Conservation (phyloP, 2,797 vertebrate genomes). For the Erpetoichthys calabaricus region DNA sequence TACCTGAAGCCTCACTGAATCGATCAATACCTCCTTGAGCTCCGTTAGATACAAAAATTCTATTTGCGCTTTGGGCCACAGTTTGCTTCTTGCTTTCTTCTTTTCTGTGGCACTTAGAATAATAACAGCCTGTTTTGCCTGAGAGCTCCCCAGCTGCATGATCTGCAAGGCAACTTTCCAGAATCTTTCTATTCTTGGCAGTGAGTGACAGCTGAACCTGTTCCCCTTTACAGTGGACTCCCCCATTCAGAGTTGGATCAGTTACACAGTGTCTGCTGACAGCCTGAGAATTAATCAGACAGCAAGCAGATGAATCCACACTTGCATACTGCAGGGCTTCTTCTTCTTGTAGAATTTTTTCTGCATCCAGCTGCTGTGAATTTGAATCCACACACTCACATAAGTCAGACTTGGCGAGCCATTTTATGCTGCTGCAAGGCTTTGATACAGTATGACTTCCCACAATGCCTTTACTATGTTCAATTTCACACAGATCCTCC, state of each 20-base stretch:
- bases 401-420: background rate
- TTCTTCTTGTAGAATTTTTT: background rate
- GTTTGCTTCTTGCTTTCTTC: slow-evolving; percentile 36
- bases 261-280: slow-evolving; percentile 30
- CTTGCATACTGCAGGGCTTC: slow-evolving; percentile 10
- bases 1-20: slow-evolving; percentile 43
- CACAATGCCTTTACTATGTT: slow-evolving; percentile 8
- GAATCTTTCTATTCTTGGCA: slow-evolving; percentile 72
- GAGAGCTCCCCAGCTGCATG: slow-evolving; percentile 48
- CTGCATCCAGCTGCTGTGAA: slow-evolving; percentile 19
- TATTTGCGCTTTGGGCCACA: slow-evolving; percentile 32
- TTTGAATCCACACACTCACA: background rate
- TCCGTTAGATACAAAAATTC: slow-evolving; percentile 20
- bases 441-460: slow-evolving; percentile 25
- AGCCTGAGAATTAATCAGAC: slow-evolving; percentile 12
- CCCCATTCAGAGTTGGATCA: slow-evolving; percentile 33
- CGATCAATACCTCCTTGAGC: slow-evolving; percentile 26
- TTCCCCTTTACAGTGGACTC: slow-evolving; percentile 54
- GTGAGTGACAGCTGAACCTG: slow-evolving; percentile 79
- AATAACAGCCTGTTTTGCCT: slow-evolving; percentile 50
- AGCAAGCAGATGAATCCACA: background rate
- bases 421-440: too few relatives aligned
- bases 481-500: slow-evolving; percentile 4
- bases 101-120: slow-evolving; percentile 49
- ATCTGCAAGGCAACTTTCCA: slow-evolving; percentile 46